Base-by-base conservation (phyloP, 2,888 invertebrate species). In the Tanypteryx hageni region DNA sequence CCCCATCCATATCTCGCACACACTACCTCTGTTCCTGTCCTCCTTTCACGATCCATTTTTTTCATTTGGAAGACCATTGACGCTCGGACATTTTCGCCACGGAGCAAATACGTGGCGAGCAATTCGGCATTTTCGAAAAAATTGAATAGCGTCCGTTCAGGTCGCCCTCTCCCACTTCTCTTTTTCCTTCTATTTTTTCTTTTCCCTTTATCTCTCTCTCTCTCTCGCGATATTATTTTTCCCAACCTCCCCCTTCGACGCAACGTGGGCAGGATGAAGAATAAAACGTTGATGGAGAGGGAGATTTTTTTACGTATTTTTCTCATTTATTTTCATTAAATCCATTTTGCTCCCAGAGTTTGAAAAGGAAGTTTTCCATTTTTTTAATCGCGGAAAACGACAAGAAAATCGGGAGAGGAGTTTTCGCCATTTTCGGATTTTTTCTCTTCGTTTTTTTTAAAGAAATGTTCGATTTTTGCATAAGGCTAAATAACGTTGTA, bases 71-170 rank as follows among this genome's bases (percentile, higher is more conserved):
- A 68, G 68, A 68, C 68, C 68, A 68, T 68, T 68, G 68, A 68
- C 68, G 68, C 68, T n/a, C 68, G 68, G 68, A 68, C 68, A 68
- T 68, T 68, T 68, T 68, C 68, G 68, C 68, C 68, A 68, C 68
- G 68, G 68, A 68, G 68, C 11, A 76, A 76, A 76, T 76, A 76
- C 76, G 76, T 76, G 22, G 76, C 76, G 76, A 76, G 76, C 22
- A 76, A 76, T 76, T 27, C 76, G 76, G 76, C 76, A 76, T 76
- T 76, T 76, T 76, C 18, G 76, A 76, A 76, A 76, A 76, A 76
- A 76, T 76, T 76, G 76, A 76, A 76, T 76, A 76, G 22, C 76
- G 76, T 76, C 76, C 76, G 76, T 68, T n/a, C 68, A n/a, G 68
- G 22, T 76, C 27, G 76, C 27, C 44, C 44, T 76, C 76, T 11